Conservation (phyloP, 2,113 vertebrate genomes). For the Actinemys pallida region DNA sequence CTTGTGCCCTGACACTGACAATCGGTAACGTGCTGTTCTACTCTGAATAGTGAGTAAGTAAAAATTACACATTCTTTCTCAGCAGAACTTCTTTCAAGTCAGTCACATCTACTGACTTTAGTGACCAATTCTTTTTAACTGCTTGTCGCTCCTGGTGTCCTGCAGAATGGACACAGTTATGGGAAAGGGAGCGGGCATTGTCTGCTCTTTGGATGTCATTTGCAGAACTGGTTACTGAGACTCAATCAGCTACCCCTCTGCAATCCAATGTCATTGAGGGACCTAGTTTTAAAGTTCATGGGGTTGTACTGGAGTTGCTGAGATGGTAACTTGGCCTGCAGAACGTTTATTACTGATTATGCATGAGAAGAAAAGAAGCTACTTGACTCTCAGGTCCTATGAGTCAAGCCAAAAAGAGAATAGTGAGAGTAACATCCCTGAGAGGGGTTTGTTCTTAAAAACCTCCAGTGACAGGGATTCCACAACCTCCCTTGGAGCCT, state of each 20-base stretch:
- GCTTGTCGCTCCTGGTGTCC: not conserved
- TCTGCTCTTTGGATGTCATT: not conserved
- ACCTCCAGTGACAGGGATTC: too few relatives aligned
- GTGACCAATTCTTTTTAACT: not conserved
- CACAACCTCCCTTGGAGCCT: too few relatives aligned
- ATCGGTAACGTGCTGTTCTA: not conserved
- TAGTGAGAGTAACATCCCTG: too few relatives aligned
- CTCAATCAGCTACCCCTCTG: not conserved
- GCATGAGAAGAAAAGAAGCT: too few relatives aligned
- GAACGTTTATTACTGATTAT: not conserved
- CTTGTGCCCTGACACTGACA: not conserved
- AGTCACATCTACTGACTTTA: not conserved
- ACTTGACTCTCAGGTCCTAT: too few relatives aligned
- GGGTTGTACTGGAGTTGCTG: too few relatives aligned
- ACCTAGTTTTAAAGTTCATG: not conserved
- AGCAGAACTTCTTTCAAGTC: constrained; percentile 21
- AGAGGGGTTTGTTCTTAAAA: too few relatives aligned
- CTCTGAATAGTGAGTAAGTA: constrained; percentile 36
- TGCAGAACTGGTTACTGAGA: not conserved
- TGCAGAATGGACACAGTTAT: not conserved
- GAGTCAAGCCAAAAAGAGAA: too few relatives aligned
- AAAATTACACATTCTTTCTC: constrained; percentile 28
- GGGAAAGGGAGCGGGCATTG: not conserved
- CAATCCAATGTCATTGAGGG: not conserved
- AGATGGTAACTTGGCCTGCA: not conserved